Evolutionary conservation across 2,797 vertebrate genomes (phyloP), one percentile per base, ranked within the genome.

Genomic region (Synaphobranchus kaupii): DNA sequence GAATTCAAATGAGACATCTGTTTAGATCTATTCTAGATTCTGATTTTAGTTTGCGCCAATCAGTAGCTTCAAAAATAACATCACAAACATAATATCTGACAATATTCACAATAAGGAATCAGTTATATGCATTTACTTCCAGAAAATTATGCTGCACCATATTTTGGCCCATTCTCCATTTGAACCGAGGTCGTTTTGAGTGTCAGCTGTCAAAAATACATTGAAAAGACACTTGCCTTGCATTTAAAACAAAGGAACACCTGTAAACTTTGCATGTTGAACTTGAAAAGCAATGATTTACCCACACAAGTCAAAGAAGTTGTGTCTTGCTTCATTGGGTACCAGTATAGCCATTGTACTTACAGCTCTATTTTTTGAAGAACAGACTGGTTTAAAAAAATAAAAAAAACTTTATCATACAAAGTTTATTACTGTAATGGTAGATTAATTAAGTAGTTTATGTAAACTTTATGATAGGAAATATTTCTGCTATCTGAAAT

Each of bases 381-480:
- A 88, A 76, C 84, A 66, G 28, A 88, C 86, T 83, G 34, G 39
- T 86, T 6, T 89, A 6, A 5, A 20, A 1, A 60, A 25, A n/a
- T n/a, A 66, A 9, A 66, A 63, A 66, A 28, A 1, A 28, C 25
- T 66, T 66, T 66, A 73, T 73, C 39, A 39, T 39, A 39, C 0
- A n/a, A 25, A 68, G 25, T 15, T 60, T 71, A 87, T 85, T 80
- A 71, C 44, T 85, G 22, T 83, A 56, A 58, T 81, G 50, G 60
- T 84, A 50, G 56, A 50, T 76, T 82, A 48, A 80, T 80, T 9
- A 48, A 48, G 48, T 31, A 7, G n/a, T 17, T 66, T 84, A 73
- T 28, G 34, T 81, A 56, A 60, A n/a, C 86, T 73, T 89, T 85
- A 78, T 87, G 86, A 89, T 82, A 63, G 89, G 81, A 58, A 34